Base-by-base conservation (phyloP, 2,888 invertebrate genomes). In the Gymnocheta viridis region DNA sequence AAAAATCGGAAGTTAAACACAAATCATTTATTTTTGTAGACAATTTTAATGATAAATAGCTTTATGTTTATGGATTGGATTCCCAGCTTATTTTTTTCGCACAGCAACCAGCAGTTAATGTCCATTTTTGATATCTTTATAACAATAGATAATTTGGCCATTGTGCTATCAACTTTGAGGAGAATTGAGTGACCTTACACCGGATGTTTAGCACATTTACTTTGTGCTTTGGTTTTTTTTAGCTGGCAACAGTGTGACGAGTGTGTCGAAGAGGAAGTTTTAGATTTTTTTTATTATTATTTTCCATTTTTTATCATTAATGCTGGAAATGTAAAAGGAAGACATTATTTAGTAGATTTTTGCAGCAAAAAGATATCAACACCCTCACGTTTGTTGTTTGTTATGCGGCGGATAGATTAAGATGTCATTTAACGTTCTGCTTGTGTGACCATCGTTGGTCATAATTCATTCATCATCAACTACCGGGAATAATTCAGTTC, bases 171-270 rank as follows among this genome's bases (percentile, higher is more conserved):
- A 17, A 6, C 7, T 51, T 41, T 9, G 22, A 19, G 44, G 27
- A 24, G 32, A n/a, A 17, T 69, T 47, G 56, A 17, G 60, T 73
- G 84, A 69, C 62, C 84, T 56, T 58, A 73, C 29, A 81, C 84
- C 81, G 84, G 84, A 84, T 84, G 67, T 84, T 84, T 84, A 73
- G 77, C 69, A 60, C 84, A 84, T 84, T 84, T 81, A 69, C 6
- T 70, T 77, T n/a, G n/a, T n/a, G n/a, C n/a, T 67, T 74, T 54
- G 32, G 19, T 60, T 24, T 24, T 22, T 22, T 29, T 19, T 51
- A 67, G 17, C 32, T 77, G 32, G 44, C 49, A 60, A 44, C 49
- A 69, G 60, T 54, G 17, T 67, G 44, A 47, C 54, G 44, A 70
- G 72, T 62, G 70, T 60, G 27, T 19, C 49, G 29, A 54, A 77